Evolutionary conservation across 2,797 vertebrate species (phyloP), one percentile per base, ranked within the genome.

Genomic region (Arctocebus calabarensis): DNA sequence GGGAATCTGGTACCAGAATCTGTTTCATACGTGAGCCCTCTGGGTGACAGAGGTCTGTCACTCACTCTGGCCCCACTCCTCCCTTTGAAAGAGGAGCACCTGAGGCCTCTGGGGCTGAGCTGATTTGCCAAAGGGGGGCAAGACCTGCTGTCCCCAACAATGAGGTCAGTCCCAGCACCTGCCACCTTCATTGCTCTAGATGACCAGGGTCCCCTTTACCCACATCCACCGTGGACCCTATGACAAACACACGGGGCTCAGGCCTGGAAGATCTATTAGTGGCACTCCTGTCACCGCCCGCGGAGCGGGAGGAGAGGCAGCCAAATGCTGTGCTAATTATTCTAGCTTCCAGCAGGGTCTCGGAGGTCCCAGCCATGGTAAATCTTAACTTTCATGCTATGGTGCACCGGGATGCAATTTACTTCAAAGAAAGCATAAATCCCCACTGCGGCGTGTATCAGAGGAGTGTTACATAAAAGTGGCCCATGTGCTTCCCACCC

Each of bases 381-480:
- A 98, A 98, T 98, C 98, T 98, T 98, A 98, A 98, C 98, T 98
- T 98, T 98, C 97, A 98, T 98, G 98, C 98, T 97, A 97, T 98
- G 97, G 97, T 98, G 98, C 98, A 96, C 97, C 59, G 12, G 98
- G 97, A 98, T 98, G 97, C 98, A 98, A 98, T 98, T 98, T 98
- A 98, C 98, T 98, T 98, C 98, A 98, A 98, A 98, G 98, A 93
- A 90, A 95, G 98, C 97, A 98, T 98, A 98, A 98, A 98, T 98
- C 97, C 97, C 96, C 0, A 88, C 98, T 97, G 97, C 68, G 3
- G 78, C 92, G 96, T 97, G 90, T 98, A 98, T 98, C 97, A 94
- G 96, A 98, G 97, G 98, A 91, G 96, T 94, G 97, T 97, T 98
- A 98, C 96, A 98, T 98, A 96, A 98, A 98, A 98, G 97, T 96